Evolutionary conservation across 2,797 vertebrate species (phyloP).

Genomic region (Sebastes hopkinsi): DNA sequence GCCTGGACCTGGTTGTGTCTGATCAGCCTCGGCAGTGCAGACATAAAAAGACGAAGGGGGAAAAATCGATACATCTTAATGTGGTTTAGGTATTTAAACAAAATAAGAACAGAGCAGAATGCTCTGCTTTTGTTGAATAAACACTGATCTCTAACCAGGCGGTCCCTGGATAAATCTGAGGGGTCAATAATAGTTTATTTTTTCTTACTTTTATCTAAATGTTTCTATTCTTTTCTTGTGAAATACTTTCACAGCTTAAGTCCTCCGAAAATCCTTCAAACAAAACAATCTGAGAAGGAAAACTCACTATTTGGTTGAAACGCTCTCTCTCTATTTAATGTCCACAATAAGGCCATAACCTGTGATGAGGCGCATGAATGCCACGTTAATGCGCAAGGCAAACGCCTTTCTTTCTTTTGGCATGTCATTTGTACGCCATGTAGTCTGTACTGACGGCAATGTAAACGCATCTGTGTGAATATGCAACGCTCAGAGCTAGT

Average conservation of each 20-base stretch:
- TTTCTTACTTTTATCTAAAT: not conserved
- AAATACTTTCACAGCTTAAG: not conserved
- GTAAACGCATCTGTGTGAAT: too few species aligned
- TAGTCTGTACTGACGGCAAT: too few species aligned
- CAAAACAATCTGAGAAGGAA: not conserved
- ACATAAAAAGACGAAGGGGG: slow-evolving; percentile 34
- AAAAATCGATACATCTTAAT: slow-evolving; percentile 22
- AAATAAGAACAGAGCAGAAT: not conserved
- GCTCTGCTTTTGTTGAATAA: not conserved
- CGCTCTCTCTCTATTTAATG: not conserved
- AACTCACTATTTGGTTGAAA: not conserved
- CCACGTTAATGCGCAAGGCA: too few species aligned
- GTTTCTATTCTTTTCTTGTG: not conserved
- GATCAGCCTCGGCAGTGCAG: slow-evolving; percentile 45
- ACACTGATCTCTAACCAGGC: not conserved
- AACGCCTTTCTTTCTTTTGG: too few species aligned
- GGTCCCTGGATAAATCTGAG: not conserved
- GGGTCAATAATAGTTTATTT: not conserved
- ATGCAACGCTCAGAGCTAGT: too few species aligned
- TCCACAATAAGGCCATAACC: not conserved
- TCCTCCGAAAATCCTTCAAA: not conserved
- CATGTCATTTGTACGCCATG: too few species aligned
- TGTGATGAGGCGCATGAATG: not conserved
- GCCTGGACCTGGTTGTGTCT: slow-evolving; percentile 64
- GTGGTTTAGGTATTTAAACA: slow-evolving; percentile 22